Conservation (phyloP, 2,888 invertebrate species). For the Lasioglossum pauxillum region DNA sequence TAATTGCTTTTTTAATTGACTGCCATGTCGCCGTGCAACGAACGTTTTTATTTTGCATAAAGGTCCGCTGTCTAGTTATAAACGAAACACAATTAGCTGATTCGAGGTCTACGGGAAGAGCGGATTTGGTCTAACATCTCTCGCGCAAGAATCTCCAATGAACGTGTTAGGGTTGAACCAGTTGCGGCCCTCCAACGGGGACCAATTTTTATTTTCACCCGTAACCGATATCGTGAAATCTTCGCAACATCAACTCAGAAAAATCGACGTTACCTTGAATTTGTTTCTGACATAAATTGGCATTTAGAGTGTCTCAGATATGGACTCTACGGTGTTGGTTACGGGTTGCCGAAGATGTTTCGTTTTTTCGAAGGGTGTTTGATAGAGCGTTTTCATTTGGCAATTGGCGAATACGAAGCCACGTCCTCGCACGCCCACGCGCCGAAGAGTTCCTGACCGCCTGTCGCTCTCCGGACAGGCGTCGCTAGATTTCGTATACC, state of each 20-base stretch:
- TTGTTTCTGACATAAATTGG: background rate
- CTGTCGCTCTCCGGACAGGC: constrained; percentile 75
- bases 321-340: background rate
- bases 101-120: no score
- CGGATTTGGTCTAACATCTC: no score
- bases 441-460: constrained; percentile 79
- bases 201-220: background rate
- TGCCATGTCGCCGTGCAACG: background rate
- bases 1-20: background rate
- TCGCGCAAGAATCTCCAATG: background rate
- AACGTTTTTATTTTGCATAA: no score
- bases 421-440: constrained; percentile 76
- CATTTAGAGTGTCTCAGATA: background rate
- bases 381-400: background rate
- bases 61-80: no score
- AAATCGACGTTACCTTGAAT: background rate
- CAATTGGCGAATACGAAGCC: constrained; percentile 56
- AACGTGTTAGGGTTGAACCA: background rate
- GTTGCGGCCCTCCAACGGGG: background rate
- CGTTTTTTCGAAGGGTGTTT: background rate
- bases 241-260: background rate
- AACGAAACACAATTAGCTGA: no score
- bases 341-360: background rate
- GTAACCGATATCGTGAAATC: background rate
- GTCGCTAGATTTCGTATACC: constrained; percentile 74